Evolutionary conservation across 2,113 vertebrate genomes (phyloP).

Genomic region (Phycodurus eques): DNA sequence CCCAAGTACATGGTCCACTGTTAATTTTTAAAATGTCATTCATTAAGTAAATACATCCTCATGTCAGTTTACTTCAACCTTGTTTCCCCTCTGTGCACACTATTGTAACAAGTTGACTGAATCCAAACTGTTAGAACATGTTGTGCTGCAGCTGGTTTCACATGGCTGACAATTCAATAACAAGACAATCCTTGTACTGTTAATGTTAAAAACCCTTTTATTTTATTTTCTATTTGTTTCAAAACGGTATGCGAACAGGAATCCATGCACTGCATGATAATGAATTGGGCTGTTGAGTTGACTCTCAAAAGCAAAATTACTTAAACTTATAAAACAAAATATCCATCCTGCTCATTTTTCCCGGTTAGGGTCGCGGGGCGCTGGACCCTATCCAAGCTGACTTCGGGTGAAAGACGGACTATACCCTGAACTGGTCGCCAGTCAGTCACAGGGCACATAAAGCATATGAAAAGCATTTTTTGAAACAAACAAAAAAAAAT

Average conservation of each 20-base stretch:
- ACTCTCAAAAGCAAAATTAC: neutral
- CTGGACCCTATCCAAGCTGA: too few relatives aligned
- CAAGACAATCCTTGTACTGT: neutral
- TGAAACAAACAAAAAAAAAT: neutral
- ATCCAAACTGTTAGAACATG: neutral
- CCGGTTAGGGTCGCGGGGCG: too few relatives aligned
- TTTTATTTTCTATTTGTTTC: neutral
- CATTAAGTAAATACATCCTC: neutral
- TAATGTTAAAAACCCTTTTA: neutral
- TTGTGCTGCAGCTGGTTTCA: neutral
- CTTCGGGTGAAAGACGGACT: too few relatives aligned
- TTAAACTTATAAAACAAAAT: too few relatives aligned
- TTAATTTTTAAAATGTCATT: neutral
- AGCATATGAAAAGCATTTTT: too few relatives aligned
- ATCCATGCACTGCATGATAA: neutral
- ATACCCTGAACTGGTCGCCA: too few relatives aligned
- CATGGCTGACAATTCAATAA: neutral
- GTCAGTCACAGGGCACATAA: too few relatives aligned
- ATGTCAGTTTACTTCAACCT: neutral
- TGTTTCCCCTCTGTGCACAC: neutral
- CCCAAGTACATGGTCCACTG: neutral
- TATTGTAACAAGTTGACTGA: neutral
- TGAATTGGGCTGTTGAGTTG: neutral
- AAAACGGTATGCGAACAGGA: neutral
- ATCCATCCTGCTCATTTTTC: too few relatives aligned